These are phyloP conservation scores for Progne subis DNA, from an alignment of 2,113 vertebrate genomes.

Conservation along the genomic window DNA sequence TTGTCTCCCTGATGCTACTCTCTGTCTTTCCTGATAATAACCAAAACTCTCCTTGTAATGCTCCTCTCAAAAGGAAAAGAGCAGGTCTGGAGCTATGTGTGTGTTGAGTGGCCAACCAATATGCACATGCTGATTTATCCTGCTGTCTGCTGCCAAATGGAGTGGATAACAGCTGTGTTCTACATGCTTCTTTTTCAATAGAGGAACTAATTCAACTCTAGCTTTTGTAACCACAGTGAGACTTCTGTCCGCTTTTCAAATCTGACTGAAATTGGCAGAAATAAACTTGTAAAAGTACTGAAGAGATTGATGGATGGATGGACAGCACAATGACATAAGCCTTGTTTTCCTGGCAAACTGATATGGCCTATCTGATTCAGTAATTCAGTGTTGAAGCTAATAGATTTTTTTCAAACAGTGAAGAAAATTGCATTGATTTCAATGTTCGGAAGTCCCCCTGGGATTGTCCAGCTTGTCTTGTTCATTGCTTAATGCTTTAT, in stretches of 20 bases:
- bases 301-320: background rate
- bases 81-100: background rate
- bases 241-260: conserved; percentile 12
- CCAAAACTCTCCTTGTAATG: conserved; percentile 20
- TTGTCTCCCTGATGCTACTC: background rate
- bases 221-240: background rate
- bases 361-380: background rate
- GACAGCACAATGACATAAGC: background rate
- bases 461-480: background rate
- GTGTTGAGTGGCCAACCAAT: background rate
- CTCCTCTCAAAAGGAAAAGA: background rate
- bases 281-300: background rate
- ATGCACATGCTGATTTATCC: background rate
- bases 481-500: background rate
- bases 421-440: conserved; percentile 28
- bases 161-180: conserved; percentile 34
- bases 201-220: conserved; percentile 9
- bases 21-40: conserved; percentile 8
- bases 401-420: background rate
- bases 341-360: background rate
- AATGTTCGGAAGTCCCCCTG: background rate
- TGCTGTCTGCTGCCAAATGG: conserved; percentile 29
- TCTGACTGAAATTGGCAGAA: conserved; percentile 17
- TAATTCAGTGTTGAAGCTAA: conserved; percentile 12
- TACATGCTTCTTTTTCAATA: background rate